These are phyloP conservation scores for Macaria liturata DNA, from an alignment of 2,888 invertebrate species.

Conservation along the genomic window DNA sequence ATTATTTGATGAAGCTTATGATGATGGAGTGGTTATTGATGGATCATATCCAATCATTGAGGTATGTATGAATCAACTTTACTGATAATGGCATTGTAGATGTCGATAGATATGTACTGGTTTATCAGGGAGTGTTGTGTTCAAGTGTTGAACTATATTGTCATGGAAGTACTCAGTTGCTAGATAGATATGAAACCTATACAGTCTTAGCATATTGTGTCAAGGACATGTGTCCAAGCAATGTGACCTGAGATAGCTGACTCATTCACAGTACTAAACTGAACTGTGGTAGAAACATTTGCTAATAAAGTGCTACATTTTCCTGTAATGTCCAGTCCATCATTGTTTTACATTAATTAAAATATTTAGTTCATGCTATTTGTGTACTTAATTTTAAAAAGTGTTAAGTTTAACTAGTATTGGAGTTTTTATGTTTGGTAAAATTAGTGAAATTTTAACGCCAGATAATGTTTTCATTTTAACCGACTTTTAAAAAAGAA, in stretches of 20 bases:
- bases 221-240: conserved; percentile 62
- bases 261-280: conserved; percentile 30
- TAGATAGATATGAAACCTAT: conserved; percentile 7
- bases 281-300: conserved; percentile 26
- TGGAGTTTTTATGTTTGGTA: too few species aligned
- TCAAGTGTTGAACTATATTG: conserved; percentile 16
- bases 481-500: too few species aligned
- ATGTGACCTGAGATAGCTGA: conserved; percentile 46
- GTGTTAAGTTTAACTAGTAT: too few species aligned
- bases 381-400: too few species aligned
- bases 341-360: too few species aligned
- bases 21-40: conserved; percentile 81
- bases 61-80: conserved; percentile 57
- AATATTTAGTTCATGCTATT: too few species aligned
- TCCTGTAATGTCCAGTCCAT: conserved; percentile 23
- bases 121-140: conserved; percentile 31
- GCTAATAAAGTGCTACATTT: conserved; percentile 20
- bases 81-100: conserved; percentile 23
- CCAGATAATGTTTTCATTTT: too few species aligned
- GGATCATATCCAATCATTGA: conserved; percentile 72
- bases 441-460: too few species aligned
- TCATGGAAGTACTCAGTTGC: conserved; percentile 32
- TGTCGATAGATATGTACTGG: conserved; percentile 18
- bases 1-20: conserved; percentile 78
- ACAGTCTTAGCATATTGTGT: conserved; percentile 8